phyloP scores from a whole-genome alignment of 37 sponge, comb jelly and placozoan species.

The Halichondria panicea region DNA sequence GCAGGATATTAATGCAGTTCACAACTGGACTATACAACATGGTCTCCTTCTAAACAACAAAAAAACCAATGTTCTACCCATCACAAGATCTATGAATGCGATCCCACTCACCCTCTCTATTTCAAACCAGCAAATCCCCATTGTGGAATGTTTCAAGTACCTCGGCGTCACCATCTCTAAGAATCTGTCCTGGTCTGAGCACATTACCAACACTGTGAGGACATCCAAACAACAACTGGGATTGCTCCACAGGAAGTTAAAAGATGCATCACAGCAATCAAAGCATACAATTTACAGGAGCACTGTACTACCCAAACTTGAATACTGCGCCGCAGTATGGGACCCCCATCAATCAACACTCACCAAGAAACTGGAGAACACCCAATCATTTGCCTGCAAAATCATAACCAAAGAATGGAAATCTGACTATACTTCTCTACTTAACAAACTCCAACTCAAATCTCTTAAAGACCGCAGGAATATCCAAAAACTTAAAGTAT shows the following conservation, averaged over 20 bases:
- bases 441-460: background rate
- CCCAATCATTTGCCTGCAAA: background rate
- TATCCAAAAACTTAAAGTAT: background rate
- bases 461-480: background rate
- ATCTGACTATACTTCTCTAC: background rate
- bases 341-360: background rate
- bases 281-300: background rate
- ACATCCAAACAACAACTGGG: slow-evolving; percentile 1
- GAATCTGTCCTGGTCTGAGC: slow-evolving; percentile 4
- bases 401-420: background rate
- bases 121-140: no score
- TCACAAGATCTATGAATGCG: background rate
- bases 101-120: background rate
- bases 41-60: background rate
- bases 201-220: background rate
- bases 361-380: background rate
- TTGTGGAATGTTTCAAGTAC: background rate
- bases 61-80: background rate
- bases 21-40: background rate
- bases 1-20: background rate
- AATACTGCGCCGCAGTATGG: slow-evolving; percentile 3
- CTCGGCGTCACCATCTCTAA: slow-evolving; percentile 3
- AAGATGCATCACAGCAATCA: background rate
- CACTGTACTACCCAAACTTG: background rate
- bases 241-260: background rate